These are phyloP conservation scores for Hoplostethus atlanticus DNA, from an alignment of 2,797 vertebrate species.

Conservation along the genomic window DNA sequence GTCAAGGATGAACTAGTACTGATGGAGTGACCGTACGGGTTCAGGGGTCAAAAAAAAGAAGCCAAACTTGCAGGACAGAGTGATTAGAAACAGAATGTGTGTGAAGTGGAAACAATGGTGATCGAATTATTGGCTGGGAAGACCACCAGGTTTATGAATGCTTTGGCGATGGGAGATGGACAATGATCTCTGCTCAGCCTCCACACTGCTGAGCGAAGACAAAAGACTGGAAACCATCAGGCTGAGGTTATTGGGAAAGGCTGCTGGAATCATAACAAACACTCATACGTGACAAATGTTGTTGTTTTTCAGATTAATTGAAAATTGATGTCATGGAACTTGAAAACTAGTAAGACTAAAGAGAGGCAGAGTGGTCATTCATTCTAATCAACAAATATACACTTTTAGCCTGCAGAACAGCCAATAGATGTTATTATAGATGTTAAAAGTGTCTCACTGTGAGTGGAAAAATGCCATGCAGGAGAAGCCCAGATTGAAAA, in stretches of 20 bases:
- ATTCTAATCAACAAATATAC: neutral
- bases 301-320: neutral
- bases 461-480: neutral
- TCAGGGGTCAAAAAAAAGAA: constrained; percentile 58
- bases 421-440: neutral
- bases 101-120: constrained; percentile 53
- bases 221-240: constrained; percentile 11
- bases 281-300: no score
- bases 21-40: constrained; percentile 26
- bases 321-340: neutral
- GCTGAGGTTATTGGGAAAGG: no score
- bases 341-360: neutral
- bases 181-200: constrained; percentile 9
- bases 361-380: neutral
- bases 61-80: constrained; percentile 58
- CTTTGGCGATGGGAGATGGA: constrained; percentile 37
- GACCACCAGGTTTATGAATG: constrained; percentile 39
- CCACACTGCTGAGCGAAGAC: constrained; percentile 15
- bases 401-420: neutral
- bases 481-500: constrained; percentile 35
- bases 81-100: constrained; percentile 44
- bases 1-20: constrained; percentile 45
- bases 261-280: no score
- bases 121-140: constrained; percentile 60
- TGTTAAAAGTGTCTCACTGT: neutral